Percentiles rank a stretch among this genome's conserved stretches.
These are phyloP conservation scores for Fistularia commersonii DNA, from an alignment of 2,797 vertebrate species.

Conservation along the genomic window DNA sequence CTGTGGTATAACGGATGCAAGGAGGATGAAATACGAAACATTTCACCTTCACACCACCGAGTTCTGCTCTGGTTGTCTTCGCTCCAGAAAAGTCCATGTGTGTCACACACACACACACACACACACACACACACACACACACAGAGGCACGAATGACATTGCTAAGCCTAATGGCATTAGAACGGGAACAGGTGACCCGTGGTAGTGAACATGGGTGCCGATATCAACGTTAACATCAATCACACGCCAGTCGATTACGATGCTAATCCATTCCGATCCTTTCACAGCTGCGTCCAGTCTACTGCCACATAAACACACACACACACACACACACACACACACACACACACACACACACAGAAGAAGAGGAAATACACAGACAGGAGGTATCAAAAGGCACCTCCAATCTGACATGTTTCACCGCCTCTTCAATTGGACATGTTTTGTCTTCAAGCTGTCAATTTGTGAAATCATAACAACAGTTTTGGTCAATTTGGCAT, in stretches of 20 bases:
- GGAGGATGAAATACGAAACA: slow-evolving; percentile 31
- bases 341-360: no score
- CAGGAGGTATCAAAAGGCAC: no score
- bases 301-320: slow-evolving; percentile 10
- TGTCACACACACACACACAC: slow-evolving; percentile 14
- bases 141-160: slow-evolving; percentile 14
- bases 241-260: slow-evolving; percentile 43
- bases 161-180: slow-evolving; percentile 48
- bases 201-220: slow-evolving; percentile 41
- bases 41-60: slow-evolving; percentile 46
- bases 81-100: no score
- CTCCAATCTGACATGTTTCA: no score
- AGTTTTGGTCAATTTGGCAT: no score
- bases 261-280: slow-evolving; percentile 46
- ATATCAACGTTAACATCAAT: slow-evolving; percentile 50
- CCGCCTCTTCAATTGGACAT: no score
- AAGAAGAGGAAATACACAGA: not conserved
- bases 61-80: slow-evolving; percentile 22
- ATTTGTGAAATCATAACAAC: no score
- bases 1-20: slow-evolving; percentile 18
- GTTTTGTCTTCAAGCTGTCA: no score
- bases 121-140: slow-evolving; percentile 1
- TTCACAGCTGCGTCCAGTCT: slow-evolving; percentile 52
- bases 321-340: slow-evolving; percentile 17
- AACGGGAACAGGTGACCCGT: slow-evolving; percentile 49